These are phyloP conservation scores for Gobio gobio DNA, from an alignment of 2,113 vertebrate species.

Conservation along the genomic window DNA sequence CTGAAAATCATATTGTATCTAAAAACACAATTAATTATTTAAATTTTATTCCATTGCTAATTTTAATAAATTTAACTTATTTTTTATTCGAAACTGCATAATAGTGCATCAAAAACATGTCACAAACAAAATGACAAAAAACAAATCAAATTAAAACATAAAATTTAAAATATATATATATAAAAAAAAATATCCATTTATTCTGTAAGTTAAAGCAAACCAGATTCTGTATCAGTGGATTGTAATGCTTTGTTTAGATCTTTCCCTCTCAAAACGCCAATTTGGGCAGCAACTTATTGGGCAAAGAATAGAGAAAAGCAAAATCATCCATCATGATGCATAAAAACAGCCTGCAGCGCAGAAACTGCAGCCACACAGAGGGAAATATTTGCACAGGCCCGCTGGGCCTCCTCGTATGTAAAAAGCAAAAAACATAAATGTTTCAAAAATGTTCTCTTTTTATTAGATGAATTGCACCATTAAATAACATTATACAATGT, in stretches of 20 bases:
- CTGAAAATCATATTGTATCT: too few species aligned
- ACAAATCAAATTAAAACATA: neutral
- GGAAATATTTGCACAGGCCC: conserved; percentile 83
- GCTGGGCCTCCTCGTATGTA: conserved; percentile 79
- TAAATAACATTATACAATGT: conserved; percentile 99
- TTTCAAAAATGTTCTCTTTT: conserved; percentile 84
- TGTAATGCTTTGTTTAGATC: conserved; percentile 69
- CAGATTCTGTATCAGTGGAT: neutral
- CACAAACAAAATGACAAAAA: neutral
- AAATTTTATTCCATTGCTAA: too few species aligned
- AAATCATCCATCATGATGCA: conserved; percentile 78
- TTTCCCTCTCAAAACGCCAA: conserved; percentile 24
- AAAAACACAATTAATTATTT: too few species aligned
- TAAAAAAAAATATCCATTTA: neutral
- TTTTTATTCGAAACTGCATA: neutral
- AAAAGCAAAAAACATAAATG: conserved; percentile 76
- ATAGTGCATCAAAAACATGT: neutral
- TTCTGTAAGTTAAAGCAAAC: neutral
- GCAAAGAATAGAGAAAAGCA: conserved; percentile 72
- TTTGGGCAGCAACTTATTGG: conserved; percentile 70
- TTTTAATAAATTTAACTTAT: too few species aligned
- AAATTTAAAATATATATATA: too few species aligned
- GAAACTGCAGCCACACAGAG: conserved; percentile 64
- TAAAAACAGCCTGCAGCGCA: conserved; percentile 74
- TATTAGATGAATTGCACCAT: conserved; percentile 99